These are phyloP conservation scores for Irena cyanogastra DNA, from an alignment of 2,113 vertebrate genomes.

Conservation along the genomic window DNA sequence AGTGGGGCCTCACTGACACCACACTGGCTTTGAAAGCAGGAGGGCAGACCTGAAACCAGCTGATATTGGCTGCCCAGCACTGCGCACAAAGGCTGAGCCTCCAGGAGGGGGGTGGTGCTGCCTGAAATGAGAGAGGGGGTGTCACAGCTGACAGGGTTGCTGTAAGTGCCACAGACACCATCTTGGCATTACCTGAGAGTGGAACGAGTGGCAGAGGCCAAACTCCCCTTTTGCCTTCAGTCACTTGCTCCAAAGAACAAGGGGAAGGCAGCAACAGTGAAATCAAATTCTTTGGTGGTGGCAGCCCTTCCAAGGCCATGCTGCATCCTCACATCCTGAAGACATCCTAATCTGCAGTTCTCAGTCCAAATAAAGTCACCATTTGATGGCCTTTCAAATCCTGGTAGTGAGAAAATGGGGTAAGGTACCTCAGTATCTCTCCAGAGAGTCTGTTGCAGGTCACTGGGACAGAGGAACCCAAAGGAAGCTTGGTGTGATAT, in stretches of 20 bases:
- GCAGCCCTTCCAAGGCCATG: not conserved
- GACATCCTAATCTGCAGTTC: not conserved
- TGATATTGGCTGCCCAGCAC: not conserved
- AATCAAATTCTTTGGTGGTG: accelerated
- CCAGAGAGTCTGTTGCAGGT: not conserved
- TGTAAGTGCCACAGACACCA: not conserved
- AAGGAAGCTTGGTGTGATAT: not conserved
- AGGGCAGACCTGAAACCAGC: not conserved
- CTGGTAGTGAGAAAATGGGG: not conserved
- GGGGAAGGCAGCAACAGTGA: not conserved
- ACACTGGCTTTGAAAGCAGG: accelerated
- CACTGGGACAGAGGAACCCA: not conserved
- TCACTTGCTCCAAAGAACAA: not conserved
- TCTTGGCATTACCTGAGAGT: not conserved
- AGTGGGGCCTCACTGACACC: accelerated
- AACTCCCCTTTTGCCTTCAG: not conserved
- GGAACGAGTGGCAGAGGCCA: not conserved
- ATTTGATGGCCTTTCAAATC: not conserved
- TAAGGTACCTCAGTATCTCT: not conserved
- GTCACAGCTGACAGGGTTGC: not conserved
- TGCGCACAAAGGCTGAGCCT: not conserved
- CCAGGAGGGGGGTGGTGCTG: not conserved
- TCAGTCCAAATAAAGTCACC: not conserved
- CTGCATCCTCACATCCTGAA: not conserved
- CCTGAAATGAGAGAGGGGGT: not conserved